A percentile compares a stretch with the other conserved stretches of the same genome.
These are phyloP conservation scores for Ophonus ardosiacus DNA, from an alignment of 2,888 invertebrate genomes.

Conservation along the genomic window DNA sequence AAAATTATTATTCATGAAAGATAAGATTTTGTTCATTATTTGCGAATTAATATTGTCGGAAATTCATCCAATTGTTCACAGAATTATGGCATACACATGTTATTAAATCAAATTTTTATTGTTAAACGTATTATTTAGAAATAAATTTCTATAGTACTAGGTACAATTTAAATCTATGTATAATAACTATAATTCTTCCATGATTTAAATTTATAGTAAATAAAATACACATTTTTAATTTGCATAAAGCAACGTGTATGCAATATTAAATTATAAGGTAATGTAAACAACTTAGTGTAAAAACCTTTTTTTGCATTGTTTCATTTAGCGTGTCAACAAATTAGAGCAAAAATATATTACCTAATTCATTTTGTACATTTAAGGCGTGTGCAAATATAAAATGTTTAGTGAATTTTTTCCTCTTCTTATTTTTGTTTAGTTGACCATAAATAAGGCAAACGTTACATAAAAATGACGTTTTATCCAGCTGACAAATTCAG, in stretches of 20 bases:
- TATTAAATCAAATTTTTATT: too few species aligned
- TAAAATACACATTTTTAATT: too few species aligned
- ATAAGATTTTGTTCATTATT: background rate
- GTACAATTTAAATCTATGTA: too few species aligned
- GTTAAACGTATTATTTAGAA: too few species aligned
- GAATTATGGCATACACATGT: background rate
- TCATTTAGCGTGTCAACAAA: background rate
- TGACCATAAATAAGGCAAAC: background rate
- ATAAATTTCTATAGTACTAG: too few species aligned
- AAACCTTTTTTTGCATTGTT: background rate
- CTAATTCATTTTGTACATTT: background rate
- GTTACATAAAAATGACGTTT: conserved; percentile 25
- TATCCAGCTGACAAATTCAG: background rate
- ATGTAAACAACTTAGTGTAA: background rate
- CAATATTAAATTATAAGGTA: background rate
- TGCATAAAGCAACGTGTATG: too few species aligned
- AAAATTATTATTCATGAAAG: background rate
- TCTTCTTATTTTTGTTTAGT: background rate
- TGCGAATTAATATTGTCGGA: background rate
- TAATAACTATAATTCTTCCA: too few species aligned
- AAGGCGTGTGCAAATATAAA: background rate
- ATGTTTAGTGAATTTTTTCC: background rate
- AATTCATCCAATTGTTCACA: background rate
- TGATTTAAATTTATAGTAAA: too few species aligned
- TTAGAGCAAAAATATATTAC: background rate